A percentile compares a stretch with the other conserved stretches of the same genome.
phyloP scores from a whole-genome alignment of 2,113 vertebrate genomes.

The Rhinogobius similis region DNA sequence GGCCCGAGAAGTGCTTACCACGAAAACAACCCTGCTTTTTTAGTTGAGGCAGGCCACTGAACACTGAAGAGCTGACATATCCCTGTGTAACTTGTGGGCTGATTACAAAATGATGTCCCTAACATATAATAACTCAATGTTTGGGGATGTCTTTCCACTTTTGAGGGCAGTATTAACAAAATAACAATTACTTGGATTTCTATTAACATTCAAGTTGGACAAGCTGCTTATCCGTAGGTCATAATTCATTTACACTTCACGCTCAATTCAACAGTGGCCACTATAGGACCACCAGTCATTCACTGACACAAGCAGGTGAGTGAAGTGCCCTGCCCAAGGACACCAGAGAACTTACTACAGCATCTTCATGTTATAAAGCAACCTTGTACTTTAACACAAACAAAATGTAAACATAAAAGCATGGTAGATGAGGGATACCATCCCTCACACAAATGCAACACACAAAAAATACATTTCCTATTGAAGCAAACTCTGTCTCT shows the following conservation, averaged over 20 bases:
- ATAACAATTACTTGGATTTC: background rate
- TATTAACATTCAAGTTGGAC: background rate
- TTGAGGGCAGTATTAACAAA: background rate
- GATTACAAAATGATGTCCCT: background rate
- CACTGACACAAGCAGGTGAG: too few species aligned
- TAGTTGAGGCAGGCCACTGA: background rate
- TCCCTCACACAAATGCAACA: too few species aligned
- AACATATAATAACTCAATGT: background rate
- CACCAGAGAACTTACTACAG: too few species aligned
- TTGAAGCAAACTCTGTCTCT: background rate
- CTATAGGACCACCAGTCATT: too few species aligned
- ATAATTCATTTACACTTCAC: too few species aligned
- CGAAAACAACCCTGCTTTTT: constrained; percentile 1
- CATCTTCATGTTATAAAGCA: background rate
- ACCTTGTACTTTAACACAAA: too few species aligned
- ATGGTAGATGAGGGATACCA: too few species aligned
- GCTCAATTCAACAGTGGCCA: too few species aligned
- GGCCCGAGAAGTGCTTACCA: constrained; percentile 1
- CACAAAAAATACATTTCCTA: too few species aligned
- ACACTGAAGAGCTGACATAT: background rate
- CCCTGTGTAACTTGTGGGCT: background rate
- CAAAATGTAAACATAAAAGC: too few species aligned
- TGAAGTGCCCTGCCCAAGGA: too few species aligned
- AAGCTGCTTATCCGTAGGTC: too few species aligned
- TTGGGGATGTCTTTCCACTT: background rate